These are phyloP conservation scores for Caenorhabditis parvicauda DNA, from an alignment of 2,888 invertebrate species.

Conservation along the genomic window DNA sequence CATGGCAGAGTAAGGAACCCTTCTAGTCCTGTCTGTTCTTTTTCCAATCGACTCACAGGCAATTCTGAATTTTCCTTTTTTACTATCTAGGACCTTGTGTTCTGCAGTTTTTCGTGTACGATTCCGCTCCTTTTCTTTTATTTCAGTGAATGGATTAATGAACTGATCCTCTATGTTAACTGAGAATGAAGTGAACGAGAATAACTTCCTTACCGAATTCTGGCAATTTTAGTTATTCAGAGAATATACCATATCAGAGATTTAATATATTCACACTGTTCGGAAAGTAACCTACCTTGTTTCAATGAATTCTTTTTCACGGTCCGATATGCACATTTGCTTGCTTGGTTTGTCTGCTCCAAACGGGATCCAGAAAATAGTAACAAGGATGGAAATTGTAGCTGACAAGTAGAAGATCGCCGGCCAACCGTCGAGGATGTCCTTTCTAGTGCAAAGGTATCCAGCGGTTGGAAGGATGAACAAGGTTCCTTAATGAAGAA, in stretches of 20 bases:
- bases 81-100: no score
- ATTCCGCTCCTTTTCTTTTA: no score
- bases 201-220: no score
- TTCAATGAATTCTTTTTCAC: constrained; percentile 56
- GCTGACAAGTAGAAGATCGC: constrained; percentile 57
- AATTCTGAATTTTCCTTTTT: constrained; percentile 36
- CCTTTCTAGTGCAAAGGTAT: constrained; percentile 56
- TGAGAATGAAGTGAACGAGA: constrained; percentile 1
- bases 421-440: constrained; percentile 58
- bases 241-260: constrained; percentile 11
- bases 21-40: constrained; percentile 45
- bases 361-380: constrained; percentile 58
- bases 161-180: neutral
- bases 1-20: constrained; percentile 50
- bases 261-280: constrained; percentile 34
- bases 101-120: no score
- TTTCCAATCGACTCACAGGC: constrained; percentile 60
- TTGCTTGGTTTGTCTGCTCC: constrained; percentile 60
- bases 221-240: no score
- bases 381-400: constrained; percentile 47
- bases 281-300: constrained; percentile 29
- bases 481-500: constrained; percentile 45
- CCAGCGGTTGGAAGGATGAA: constrained; percentile 60
- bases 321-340: constrained; percentile 55
- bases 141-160: no score